Conservation (phyloP, 2,113 vertebrate genomes). For the Leucopsar rothschildi region DNA sequence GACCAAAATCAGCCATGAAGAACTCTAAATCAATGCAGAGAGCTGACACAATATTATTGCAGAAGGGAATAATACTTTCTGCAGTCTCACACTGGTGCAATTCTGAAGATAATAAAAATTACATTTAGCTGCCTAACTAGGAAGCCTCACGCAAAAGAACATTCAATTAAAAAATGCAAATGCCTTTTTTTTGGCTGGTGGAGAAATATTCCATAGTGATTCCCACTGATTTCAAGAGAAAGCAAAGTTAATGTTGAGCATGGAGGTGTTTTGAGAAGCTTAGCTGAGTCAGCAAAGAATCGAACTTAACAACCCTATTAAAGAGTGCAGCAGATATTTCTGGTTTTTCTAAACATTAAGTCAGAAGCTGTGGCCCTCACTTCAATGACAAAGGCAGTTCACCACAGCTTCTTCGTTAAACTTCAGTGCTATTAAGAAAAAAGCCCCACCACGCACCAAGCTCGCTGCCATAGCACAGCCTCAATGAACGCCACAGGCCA, state of each 20-base stretch:
- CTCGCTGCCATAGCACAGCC: conserved; percentile 6
- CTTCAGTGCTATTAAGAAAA: neutral
- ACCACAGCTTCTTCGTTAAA: neutral
- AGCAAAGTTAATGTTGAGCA: conserved; percentile 16
- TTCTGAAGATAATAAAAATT: conserved; percentile 52
- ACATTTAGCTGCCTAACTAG: conserved; percentile 46
- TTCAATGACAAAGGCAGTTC: neutral
- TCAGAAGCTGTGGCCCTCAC: neutral
- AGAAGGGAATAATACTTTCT: conserved; percentile 16
- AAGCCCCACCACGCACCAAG: neutral
- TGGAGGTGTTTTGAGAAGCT: conserved; percentile 5
- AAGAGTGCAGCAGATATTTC: neutral
- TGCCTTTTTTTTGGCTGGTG: conserved; percentile 33
- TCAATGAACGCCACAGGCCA: neutral
- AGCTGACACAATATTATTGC: conserved; percentile 7
- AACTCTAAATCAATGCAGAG: neutral
- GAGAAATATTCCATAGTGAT: conserved; percentile 37
- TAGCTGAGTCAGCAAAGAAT: conserved; percentile 19
- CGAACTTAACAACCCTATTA: conserved; percentile 38
- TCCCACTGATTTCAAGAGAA: conserved; percentile 45
- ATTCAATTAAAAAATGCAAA: conserved; percentile 59
- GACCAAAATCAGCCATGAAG: neutral
- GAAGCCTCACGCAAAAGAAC: conserved; percentile 38
- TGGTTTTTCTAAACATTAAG: neutral
- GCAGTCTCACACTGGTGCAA: neutral